phyloP scores from a whole-genome alignment of 2,797 vertebrate genomes.

The Rhinoraja longicauda region DNA sequence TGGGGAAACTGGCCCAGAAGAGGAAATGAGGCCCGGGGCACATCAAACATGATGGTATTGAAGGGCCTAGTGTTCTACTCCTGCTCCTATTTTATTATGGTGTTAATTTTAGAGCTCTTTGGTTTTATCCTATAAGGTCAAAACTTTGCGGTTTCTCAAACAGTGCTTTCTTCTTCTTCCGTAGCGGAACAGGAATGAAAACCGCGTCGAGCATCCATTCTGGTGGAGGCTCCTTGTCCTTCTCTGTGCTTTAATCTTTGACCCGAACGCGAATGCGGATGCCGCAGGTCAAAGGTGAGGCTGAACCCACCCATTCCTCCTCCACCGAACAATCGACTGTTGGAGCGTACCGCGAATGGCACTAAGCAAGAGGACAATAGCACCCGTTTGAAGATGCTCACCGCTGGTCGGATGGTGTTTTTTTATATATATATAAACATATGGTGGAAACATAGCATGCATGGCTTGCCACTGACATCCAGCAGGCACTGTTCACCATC shows the following conservation, averaged over 20 bases:
- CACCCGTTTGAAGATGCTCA: slow-evolving; percentile 15
- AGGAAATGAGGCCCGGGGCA: no score
- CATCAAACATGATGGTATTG: no score
- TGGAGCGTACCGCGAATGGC: not conserved
- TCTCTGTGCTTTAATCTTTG: slow-evolving; percentile 6
- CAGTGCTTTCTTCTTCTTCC: not conserved
- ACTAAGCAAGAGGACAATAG: not conserved
- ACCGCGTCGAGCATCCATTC: slow-evolving; percentile 12
- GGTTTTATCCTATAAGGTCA: no score
- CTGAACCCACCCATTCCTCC: not conserved
- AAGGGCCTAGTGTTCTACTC: no score
- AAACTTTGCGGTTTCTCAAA: not conserved
- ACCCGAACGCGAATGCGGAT: slow-evolving; percentile 14
- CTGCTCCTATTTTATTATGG: no score
- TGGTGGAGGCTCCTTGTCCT: slow-evolving; percentile 29
- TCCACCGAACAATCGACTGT: not conserved
- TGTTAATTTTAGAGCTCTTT: no score
- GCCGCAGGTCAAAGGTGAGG: slow-evolving; percentile 28
- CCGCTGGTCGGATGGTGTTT: slow-evolving; percentile 33
- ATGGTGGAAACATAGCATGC: not conserved
- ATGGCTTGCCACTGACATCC: not conserved
- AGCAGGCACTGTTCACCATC: not conserved
- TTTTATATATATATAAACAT: not conserved
- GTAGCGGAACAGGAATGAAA: slow-evolving; percentile 14
- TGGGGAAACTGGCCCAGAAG: no score